Conservation (phyloP, 92 coral and sea anemone genomes). For the Chrysogorgia sp. region DNA sequence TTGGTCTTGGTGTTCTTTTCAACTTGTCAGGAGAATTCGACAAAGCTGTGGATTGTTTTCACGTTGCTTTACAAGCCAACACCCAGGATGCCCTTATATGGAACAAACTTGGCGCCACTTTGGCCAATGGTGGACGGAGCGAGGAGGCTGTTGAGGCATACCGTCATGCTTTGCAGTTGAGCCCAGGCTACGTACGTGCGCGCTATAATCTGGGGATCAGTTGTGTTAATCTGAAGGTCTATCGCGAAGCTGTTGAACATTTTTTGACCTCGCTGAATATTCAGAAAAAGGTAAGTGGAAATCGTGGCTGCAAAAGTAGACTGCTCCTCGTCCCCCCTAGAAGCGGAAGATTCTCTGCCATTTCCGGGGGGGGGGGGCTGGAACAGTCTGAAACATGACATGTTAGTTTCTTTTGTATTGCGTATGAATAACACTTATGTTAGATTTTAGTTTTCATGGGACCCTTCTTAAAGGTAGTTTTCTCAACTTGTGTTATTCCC, state of each 20-base stretch:
- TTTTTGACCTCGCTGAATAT: constrained; percentile 86
- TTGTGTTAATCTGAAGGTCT: constrained; percentile 89
- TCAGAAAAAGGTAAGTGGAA: constrained; percentile 77
- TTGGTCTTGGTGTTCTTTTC: constrained; percentile 96
- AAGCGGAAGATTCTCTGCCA: no score
- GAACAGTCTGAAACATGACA: no score
- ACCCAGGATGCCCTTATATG: constrained; percentile 88
- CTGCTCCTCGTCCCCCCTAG: no score
- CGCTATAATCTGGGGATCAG: constrained; percentile 96
- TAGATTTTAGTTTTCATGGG: neutral
- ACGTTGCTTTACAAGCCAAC: constrained; percentile 79
- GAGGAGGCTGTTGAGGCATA: constrained; percentile 99
- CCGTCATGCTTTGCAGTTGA: constrained; percentile 92
- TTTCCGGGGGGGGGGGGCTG: no score
- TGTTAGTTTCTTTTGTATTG: neutral
- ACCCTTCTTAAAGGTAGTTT: neutral
- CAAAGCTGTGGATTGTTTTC: constrained; percentile 98
- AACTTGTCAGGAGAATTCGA: constrained; percentile 97
- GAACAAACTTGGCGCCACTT: constrained; percentile 97
- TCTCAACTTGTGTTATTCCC: neutral
- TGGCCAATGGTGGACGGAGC: constrained; percentile 98
- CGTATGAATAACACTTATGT: neutral
- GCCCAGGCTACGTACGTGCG: constrained; percentile 95
- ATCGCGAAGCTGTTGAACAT: constrained; percentile 91
- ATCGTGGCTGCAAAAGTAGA: neutral